Base-by-base conservation (phyloP, 2,888 invertebrate species). In the Acanthosepion esculentum region DNA sequence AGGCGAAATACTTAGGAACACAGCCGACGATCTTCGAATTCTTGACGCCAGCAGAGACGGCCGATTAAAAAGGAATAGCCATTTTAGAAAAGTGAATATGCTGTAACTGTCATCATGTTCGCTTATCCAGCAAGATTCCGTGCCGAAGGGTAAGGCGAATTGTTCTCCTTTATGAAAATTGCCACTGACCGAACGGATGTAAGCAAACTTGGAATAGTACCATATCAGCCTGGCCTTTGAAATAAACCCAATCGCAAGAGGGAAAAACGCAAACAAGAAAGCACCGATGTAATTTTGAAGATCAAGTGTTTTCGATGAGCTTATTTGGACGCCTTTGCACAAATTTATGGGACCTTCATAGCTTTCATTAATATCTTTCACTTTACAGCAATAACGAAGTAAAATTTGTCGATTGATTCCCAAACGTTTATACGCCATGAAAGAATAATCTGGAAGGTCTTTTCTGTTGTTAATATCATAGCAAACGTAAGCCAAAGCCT, bases 381-480 rank as follows among this genome's bases (percentile, higher is more conserved):
- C 18, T 29, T 50, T 15, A 93, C 93, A 93, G 33, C 93, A 93
- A 93, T 50, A 93, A 0, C 53, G 12, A 5, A 29, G 18, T 29
- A 93, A 93, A 53, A 93, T 93, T 3, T 50, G 10, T 4, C 93
- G 93, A 29, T 93, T 50, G 3, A 93, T 93, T n/a, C 93, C 93
- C 23, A 93, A n/a, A 15, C 29, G 48, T 20, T 20, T 93, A 93
- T 50, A 93, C 29, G 93, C 48, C 18, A 53, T 26, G 5, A 48
- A 50, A 2, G 29, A 12, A 26, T 15, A 8, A 26, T 0, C 0
- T 29, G 48, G 18, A 20, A n/a, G 29, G 18, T 50, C 29, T 18
- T 93, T 53, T 6, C 10, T 48, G 50, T 93, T 53, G n/a, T 93
- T 93, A 23, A 53, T 93, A 50, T 53, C 50, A 93, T 53, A 93